Conservation (phyloP, 2,888 invertebrate species). For the Antitype chi region DNA sequence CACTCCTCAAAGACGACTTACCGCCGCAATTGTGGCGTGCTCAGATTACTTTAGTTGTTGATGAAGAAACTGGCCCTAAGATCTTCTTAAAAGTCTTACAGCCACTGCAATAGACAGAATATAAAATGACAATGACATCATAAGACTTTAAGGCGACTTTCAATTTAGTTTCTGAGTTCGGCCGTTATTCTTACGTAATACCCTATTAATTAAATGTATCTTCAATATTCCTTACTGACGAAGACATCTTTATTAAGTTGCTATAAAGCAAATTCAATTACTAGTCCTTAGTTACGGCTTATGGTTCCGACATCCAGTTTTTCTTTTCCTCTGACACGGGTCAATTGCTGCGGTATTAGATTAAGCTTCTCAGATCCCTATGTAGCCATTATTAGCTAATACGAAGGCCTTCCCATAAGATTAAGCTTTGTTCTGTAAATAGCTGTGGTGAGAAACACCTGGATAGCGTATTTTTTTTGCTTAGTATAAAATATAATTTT, state of each 20-base stretch:
- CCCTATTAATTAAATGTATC: conserved; percentile 6
- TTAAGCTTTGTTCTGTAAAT: not conserved
- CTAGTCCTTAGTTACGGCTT: conserved; percentile 27
- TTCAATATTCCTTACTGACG: not conserved
- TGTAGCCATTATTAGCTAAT: conserved; percentile 5
- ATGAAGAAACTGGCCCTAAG: too few species aligned
- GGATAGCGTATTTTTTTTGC: not conserved
- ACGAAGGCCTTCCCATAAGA: not conserved
- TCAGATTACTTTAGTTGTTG: too few species aligned
- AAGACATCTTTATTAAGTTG: conserved; percentile 10
- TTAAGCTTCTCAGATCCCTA: conserved; percentile 22
- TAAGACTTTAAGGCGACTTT: not conserved
- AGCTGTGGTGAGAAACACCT: not conserved
- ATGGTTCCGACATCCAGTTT: not conserved
- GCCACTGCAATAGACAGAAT: not conserved
- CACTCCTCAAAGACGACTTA: too few species aligned
- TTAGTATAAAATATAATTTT: not conserved
- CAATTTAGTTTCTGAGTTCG: not conserved
- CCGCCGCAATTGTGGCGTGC: too few species aligned
- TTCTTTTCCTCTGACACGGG: conserved; percentile 24
- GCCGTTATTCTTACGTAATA: conserved; percentile 16
- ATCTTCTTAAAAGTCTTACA: not conserved
- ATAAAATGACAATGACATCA: not conserved
- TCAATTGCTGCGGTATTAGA: conserved; percentile 15
- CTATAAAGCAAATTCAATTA: conserved; percentile 19